Evolutionary conservation across 2,888 invertebrate genomes (phyloP), one percentile per base, ranked within the genome.

Genomic region (Hirtodrosophila confusa): DNA sequence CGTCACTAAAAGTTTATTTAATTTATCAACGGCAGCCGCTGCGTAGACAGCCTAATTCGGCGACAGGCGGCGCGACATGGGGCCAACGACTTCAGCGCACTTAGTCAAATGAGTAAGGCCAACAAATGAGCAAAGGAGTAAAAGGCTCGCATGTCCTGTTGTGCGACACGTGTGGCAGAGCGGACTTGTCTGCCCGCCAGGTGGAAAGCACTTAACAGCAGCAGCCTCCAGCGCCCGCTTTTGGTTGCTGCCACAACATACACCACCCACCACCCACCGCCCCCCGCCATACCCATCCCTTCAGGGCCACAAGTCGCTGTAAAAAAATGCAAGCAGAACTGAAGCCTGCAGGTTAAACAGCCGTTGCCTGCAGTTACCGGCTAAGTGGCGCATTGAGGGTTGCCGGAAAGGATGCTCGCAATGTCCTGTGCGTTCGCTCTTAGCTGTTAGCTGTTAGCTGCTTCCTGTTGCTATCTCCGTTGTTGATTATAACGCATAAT

Each of bases 51-150:
- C 84, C 80, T 84, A 84, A 80, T 80, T 74, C 84, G 65, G 69
- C 60, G 73, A 68, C 65, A 41, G 55, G 31, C 39, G 51, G 8
- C 23, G 17, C 55, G 17, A 23, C 27, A 11, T 37, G 69, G 47
- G 80, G 77, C 69, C 84, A 77, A 80, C 84, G 78, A 80, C 80
- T 85, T 78, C 85, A 83, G 75, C 87, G 88, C 88, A 88, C 88
- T 88, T 88, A 88, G 86, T 87, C 83, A 89, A 88, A 88, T 88
- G 88, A 85, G 86, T 61, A 76, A 74, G 65, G 71, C 69, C 66
- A 71, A 74, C 78, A 83, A 80, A 82, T 88, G 88, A 85, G 88
- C 88, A 88, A 88, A 55, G 27, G 12, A 12, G 24, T 24, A 41
- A 49, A 69, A 50, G 47, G 56, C 43, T 57, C 39, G 57, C 64